Base-by-base conservation (phyloP, 2,113 vertebrate species). In the Ceyx cyanopectus region DNA sequence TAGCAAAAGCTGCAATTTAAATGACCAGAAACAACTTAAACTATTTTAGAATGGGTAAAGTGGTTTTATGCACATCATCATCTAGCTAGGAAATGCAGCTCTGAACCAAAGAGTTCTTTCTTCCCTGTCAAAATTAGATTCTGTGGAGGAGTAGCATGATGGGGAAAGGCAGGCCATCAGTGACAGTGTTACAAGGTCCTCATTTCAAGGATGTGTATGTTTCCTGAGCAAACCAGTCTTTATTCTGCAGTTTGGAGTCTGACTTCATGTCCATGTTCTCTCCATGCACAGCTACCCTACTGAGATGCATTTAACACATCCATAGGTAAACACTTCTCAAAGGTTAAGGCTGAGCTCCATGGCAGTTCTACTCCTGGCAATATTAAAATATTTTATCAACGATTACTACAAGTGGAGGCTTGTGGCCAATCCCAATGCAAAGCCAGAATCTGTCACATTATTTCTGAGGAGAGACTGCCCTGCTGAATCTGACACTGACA, bases 331-430 rank as follows among this genome's bases (percentile, higher is more conserved):
- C 73, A 97, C 32, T 96, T 83, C 77, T 93, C 76, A 88, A 90
- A 95, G 94, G 95, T 97, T 96, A 97, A 87, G 92, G 81, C 93
- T 93, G 93, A 95, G 65, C 62, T 94, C 73, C 85, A 68, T 63
- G 51, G 85, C 83, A 85, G 87, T 87, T 89, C 81, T 95, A 32
- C 57, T 95, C 43, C 48, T 95, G 81, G 63, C 69, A 93, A 92
- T 94, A 93, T 69, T 88, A 92, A 97, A 94, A 89, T 93, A 93
- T 96, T 96, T 91, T 95, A 93, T 90, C 90, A 81, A 95, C 68
- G 89, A 90, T 96, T 97, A 81, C 78, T 76, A 95, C 65, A 97
- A 96, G 94, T 94, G 92, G 79, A 89, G 91, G 87, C 89, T 85
- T 90, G 75, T 88, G 94, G 60, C 88, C 92, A 97, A 96, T 89